Evolutionary conservation across 2,113 vertebrate species (phyloP).

Genomic region (Heterotilapia buettikoferi): DNA sequence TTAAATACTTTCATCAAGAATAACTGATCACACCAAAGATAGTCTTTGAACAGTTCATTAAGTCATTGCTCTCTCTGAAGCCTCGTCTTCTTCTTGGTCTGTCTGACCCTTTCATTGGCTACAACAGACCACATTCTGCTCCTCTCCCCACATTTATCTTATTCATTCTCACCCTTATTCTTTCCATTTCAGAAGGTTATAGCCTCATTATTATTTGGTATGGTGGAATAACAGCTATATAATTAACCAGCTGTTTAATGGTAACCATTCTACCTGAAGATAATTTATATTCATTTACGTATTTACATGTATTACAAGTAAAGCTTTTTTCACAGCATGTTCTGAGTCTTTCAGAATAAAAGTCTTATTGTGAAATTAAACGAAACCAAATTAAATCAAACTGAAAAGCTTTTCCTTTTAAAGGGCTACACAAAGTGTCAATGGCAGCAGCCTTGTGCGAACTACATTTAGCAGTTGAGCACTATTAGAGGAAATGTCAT

Average conservation of each 20-base stretch:
- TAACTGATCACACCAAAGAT: neutral
- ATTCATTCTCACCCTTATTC: neutral
- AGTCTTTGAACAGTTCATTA: neutral
- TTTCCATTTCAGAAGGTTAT: neutral
- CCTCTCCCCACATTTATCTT: neutral
- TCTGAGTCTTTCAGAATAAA: neutral
- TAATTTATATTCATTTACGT: neutral
- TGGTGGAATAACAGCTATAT: neutral
- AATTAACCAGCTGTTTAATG: neutral
- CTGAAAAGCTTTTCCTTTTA: neutral
- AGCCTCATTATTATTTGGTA: neutral
- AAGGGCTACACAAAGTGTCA: neutral
- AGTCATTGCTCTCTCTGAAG: neutral
- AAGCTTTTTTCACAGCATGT: neutral
- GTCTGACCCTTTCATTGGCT: neutral
- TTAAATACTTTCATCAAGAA: neutral
- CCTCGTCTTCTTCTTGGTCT: neutral
- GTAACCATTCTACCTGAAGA: neutral
- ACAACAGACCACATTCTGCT: neutral
- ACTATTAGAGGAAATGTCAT: neutral
- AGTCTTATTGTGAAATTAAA: neutral
- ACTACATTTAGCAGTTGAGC: neutral
- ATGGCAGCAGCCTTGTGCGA: neutral
- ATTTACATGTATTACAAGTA: neutral
- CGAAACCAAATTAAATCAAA: neutral